Base-by-base conservation (phyloP, 2,888 invertebrate species). In the Clivina fossor region DNA sequence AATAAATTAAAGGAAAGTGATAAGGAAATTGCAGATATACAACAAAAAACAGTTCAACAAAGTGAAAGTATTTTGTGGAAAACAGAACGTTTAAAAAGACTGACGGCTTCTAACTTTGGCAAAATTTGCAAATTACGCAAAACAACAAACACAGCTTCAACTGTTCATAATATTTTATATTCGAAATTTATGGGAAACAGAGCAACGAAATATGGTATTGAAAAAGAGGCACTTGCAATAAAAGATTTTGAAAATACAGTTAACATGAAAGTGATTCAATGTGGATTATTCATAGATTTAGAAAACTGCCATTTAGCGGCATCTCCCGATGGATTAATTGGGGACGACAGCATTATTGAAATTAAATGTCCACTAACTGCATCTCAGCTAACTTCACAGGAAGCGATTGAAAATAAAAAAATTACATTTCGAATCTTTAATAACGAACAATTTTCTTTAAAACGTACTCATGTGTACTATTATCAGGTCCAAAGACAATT, bases 281-380 rank as follows among this genome's bases (percentile, higher is more conserved):
- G 65, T 43, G 67, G 66, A 11, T 57, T 66, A 18, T 64, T 66
- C 51, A 61, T 65, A 18, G 66, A 66, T 54, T 18, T 37, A 18
- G 47, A 63, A 18, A 18, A 43, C n/a, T 56, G 30, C 7, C 62
- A 56, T 41, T 50, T 64, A 4, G 64, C 61, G 4, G 63, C 63
- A 40, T 59, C 60, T 26, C 62, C 64, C 1, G 65, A 65, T 53
- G 62, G 63, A 18, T 40, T 64, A 1, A 57, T 63, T 18, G 64
- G 54, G 35, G 43, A 49, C n/a, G 56, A 62, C 44, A 58, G 57
- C 3, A 58, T 64, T 18, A 53, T 65, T 3, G 63, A 65, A 50
- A 57, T 65, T 1, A 65, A 65, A 51, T 64, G 63, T 48, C 61
- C 62, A 0, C 47, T 35, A 9, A 56, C 55, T 8, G 62, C 57